phyloP scores from a whole-genome alignment of 1,140 invertebrate genomes.

The Solen grandis region DNA sequence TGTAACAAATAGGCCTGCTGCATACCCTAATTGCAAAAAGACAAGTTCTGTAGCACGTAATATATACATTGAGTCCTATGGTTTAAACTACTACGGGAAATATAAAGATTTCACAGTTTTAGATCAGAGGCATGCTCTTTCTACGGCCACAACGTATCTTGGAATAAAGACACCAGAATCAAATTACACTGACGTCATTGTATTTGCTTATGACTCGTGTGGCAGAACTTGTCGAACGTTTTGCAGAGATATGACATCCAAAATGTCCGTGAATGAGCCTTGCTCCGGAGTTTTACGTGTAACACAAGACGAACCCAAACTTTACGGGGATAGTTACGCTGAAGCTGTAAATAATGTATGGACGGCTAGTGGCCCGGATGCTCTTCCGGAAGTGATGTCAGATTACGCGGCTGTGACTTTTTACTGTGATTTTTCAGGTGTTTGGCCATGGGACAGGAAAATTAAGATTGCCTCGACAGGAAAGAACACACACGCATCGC shows the following conservation, averaged over 20 bases:
- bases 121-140: conserved; percentile 51
- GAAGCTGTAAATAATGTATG: conserved; percentile 46
- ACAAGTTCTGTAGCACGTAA: conserved; percentile 41
- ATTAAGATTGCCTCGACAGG: conserved; percentile 16
- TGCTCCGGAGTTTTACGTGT: conserved; percentile 49
- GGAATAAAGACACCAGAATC: conserved; percentile 45
- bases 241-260: conserved; percentile 12
- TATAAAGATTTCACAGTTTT: conserved; percentile 53
- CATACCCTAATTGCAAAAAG: conserved; percentile 36
- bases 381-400: conserved; percentile 23
- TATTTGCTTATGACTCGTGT: conserved; percentile 49
- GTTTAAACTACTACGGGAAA: conserved; percentile 54
- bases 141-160: conserved; percentile 35
- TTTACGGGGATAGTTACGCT: conserved; percentile 49
- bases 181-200: conserved; percentile 49
- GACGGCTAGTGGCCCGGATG: conserved; percentile 28
- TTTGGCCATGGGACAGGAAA: conserved; percentile 46
- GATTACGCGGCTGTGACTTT: conserved; percentile 45
- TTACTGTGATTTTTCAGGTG: conserved; percentile 49
- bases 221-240: conserved; percentile 45
- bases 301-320: conserved; percentile 26
- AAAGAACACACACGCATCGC: conserved; percentile 1
- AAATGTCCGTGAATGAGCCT: conserved; percentile 19
- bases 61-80: conserved; percentile 51
- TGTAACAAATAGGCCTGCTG: conserved; percentile 6